Base-by-base conservation (phyloP, 2,888 invertebrate species). In the Catocala nupta region DNA sequence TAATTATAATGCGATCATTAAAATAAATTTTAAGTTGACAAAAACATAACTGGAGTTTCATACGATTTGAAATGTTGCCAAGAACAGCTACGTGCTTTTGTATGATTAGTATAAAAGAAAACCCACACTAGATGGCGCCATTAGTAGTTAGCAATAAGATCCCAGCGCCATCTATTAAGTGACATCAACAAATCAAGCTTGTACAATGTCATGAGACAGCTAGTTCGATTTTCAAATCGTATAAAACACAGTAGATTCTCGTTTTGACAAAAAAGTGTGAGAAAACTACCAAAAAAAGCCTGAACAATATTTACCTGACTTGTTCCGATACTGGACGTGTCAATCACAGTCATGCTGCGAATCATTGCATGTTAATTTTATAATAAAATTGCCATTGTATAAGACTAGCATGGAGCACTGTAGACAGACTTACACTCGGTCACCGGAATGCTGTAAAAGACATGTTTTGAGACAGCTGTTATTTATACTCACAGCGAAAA, bases 381-480 rank as follows among this genome's bases (percentile, higher is more conserved):
- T 49, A 65, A 66, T 59, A 55, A 54, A 59, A 55, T 51, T 58
- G 66, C 75, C 58, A 56, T 59, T 74, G 65, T 75, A 59, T 51
- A 55, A 55, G 69, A 69, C 49, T 66, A 51, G 76, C 76, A 76
- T 76, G 76, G 60, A 55, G 66, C 71, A 76, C 75, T 66, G 65
- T 78, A 76, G 76, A 47, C 65, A 62, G 75, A 81, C 83, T 82
- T 81, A 69, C 76, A 81, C 76, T 74, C 72, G 80, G 80, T 84
- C 86, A 82, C 83, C 72, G 82, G 82, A 85, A 84, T 83, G 85
- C 82, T 81, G 78, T 73, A 69, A 63, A 74, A 74, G 73, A 74
- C 63, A 71, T 68, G 60, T 69, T 59, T 70, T 70, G 74, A 75
- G 78, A 62, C 73, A 80, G 81, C 83, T 85, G 82, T 80, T 77